phyloP scores from a whole-genome alignment of 2,888 invertebrate genomes.

The Cryptocephalus primarius region DNA sequence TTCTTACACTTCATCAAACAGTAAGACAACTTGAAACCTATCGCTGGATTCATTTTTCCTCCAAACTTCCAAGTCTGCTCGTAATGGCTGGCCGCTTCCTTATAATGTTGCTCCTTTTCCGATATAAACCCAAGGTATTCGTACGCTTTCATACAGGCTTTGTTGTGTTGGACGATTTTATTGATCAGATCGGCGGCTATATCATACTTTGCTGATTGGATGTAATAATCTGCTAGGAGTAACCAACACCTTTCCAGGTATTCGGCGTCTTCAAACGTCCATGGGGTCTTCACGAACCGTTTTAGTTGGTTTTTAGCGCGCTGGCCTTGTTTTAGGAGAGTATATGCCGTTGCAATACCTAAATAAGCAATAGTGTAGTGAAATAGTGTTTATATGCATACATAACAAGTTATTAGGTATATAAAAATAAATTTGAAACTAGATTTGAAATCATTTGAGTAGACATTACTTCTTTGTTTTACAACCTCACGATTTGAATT shows the following conservation, averaged over 20 bases:
- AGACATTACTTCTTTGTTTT: too few relatives aligned
- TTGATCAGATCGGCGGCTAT: constrained; percentile 74
- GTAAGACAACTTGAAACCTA: constrained; percentile 89
- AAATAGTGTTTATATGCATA: too few relatives aligned
- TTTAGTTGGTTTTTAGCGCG: constrained; percentile 89
- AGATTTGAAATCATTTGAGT: too few relatives aligned
- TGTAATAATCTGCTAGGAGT: constrained; percentile 81
- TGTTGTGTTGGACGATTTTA: constrained; percentile 69
- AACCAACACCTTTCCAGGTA: constrained; percentile 94
- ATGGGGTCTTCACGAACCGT: constrained; percentile 68
- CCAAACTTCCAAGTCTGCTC: constrained; percentile 79
- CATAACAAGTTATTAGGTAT: too few relatives aligned
- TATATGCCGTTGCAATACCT: constrained; percentile 60
- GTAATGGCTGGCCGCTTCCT: constrained; percentile 73
- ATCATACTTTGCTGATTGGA: constrained; percentile 73
- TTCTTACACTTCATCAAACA: constrained; percentile 81
- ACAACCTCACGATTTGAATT: too few relatives aligned
- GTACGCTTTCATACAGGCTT: constrained; percentile 82
- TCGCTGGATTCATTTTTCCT: constrained; percentile 68
- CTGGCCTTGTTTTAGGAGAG: constrained; percentile 81
- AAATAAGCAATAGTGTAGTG: background rate
- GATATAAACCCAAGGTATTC: constrained; percentile 78
- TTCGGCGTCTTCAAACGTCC: constrained; percentile 95
- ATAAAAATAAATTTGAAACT: too few relatives aligned
- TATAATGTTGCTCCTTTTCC: constrained; percentile 87